These are phyloP conservation scores for Scomber scombrus DNA, from an alignment of 2,113 vertebrate species.

Conservation along the genomic window DNA sequence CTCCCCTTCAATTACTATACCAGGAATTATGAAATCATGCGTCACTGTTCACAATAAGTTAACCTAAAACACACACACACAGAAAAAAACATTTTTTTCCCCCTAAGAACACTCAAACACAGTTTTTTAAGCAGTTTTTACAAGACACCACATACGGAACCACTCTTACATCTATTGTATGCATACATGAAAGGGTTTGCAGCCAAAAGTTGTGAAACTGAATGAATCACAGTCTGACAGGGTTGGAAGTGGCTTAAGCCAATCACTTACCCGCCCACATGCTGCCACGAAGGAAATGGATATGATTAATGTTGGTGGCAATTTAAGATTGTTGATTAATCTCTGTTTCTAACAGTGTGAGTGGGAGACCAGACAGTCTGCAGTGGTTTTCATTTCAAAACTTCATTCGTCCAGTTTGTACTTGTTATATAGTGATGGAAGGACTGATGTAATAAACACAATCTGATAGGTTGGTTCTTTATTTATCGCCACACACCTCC, in stretches of 20 bases:
- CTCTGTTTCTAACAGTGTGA: slow-evolving; percentile 1
- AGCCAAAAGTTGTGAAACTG: slow-evolving; percentile 51
- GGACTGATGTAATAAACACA: background rate
- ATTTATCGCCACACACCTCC: background rate
- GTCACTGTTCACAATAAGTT: slow-evolving; percentile 2
- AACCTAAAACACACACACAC: background rate
- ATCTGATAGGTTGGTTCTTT: background rate
- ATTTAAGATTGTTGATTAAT: slow-evolving; percentile 38
- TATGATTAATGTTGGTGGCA: slow-evolving; percentile 45
- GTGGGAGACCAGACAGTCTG: slow-evolving; percentile 56
- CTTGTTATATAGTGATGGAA: slow-evolving; percentile 5
- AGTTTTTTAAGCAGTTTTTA: background rate
- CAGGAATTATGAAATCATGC: slow-evolving; percentile 41
- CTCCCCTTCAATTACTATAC: slow-evolving; percentile 1
- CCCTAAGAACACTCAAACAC: background rate
- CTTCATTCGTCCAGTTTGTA: background rate
- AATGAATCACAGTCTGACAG: slow-evolving; percentile 56
- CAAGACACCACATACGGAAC: background rate
- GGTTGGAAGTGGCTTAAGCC: slow-evolving; percentile 15
- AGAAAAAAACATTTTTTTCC: background rate
- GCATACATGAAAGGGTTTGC: slow-evolving; percentile 8
- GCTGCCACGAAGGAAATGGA: slow-evolving; percentile 19
- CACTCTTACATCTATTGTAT: background rate
- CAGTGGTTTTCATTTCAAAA: slow-evolving; percentile 36
- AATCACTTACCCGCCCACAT: slow-evolving; percentile 43